phyloP scores from a whole-genome alignment of 2,113 vertebrate species.

The Semicossyphus pulcher region DNA sequence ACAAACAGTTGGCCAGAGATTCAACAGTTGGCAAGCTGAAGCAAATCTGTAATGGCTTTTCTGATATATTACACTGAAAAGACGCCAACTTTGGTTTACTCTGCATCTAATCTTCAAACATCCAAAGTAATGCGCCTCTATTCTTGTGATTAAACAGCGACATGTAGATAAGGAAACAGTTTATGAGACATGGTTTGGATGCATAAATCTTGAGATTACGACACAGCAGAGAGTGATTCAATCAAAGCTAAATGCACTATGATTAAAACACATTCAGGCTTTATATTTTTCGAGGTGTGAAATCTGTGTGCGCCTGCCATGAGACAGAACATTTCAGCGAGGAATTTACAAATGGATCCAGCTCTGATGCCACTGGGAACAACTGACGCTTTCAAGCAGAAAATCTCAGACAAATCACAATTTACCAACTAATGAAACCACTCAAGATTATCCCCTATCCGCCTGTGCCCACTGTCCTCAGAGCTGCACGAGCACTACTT shows the following conservation, averaged over 20 bases:
- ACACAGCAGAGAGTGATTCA: slow-evolving; percentile 59
- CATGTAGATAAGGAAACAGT: slow-evolving; percentile 39
- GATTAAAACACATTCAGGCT: slow-evolving; percentile 65
- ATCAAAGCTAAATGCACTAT: slow-evolving; percentile 64
- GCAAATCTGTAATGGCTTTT: slow-evolving; percentile 28
- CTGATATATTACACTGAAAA: slow-evolving; percentile 37
- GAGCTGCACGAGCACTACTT: slow-evolving; percentile 66
- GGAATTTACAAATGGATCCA: slow-evolving; percentile 75
- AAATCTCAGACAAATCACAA: slow-evolving; percentile 80
- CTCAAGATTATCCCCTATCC: slow-evolving; percentile 67
- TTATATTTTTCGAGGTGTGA: slow-evolving; percentile 62
- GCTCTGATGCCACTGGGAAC: slow-evolving; percentile 70
- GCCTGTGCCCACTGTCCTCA: slow-evolving; percentile 66
- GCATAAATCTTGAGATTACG: slow-evolving; percentile 57
- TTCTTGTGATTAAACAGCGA: slow-evolving; percentile 56
- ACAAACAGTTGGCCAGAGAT: slow-evolving; percentile 41
- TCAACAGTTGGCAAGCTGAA: slow-evolving; percentile 35
- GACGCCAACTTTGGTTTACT: slow-evolving; percentile 37
- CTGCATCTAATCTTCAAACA: slow-evolving; percentile 40
- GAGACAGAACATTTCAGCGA: slow-evolving; percentile 65
- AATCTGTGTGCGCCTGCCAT: slow-evolving; percentile 55
- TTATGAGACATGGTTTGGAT: slow-evolving; percentile 44
- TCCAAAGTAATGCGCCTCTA: slow-evolving; percentile 30
- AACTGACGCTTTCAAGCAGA: slow-evolving; percentile 68
- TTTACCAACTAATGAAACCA: slow-evolving; percentile 79